These are phyloP conservation scores for Oxygymnocypris stewartii DNA, from an alignment of 2,113 vertebrate genomes.

Conservation along the genomic window DNA sequence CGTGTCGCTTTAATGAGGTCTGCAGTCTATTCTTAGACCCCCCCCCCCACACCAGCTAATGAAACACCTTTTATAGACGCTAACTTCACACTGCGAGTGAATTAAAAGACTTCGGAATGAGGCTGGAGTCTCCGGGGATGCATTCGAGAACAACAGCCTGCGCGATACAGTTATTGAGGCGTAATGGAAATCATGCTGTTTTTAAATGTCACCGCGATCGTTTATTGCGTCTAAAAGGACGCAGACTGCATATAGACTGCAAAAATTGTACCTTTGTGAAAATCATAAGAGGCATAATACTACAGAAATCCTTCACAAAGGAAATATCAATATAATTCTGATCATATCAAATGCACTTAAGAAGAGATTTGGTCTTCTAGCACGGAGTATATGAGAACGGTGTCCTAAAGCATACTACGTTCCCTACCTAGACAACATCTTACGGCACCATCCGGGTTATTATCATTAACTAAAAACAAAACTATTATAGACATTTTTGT, in stretches of 20 bases:
- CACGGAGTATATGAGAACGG: background rate
- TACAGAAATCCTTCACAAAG: background rate
- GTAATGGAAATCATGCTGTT: slow-evolving; percentile 9
- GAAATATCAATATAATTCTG: background rate
- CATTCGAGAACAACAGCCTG: background rate
- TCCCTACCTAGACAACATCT: too few species aligned
- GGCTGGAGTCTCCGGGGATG: background rate
- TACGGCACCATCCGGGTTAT: too few species aligned
- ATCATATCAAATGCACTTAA: background rate
- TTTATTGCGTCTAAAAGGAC: background rate
- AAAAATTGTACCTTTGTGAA: slow-evolving; percentile 2
- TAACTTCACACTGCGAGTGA: slow-evolving; percentile 19
- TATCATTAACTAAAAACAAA: too few species aligned
- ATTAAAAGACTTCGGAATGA: slow-evolving; percentile 33
- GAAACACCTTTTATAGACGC: slow-evolving; percentile 37
- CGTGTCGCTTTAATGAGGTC: slow-evolving; percentile 23
- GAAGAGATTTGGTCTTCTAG: background rate
- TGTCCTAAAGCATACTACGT: too few species aligned
- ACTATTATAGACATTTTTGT: too few species aligned
- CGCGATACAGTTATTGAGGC: background rate
- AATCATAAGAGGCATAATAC: background rate
- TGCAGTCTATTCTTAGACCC: slow-evolving; percentile 36
- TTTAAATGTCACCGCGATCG: background rate
- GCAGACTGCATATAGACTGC: background rate
- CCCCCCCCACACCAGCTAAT: too few species aligned